Evolutionary conservation across 2,113 vertebrate species (phyloP).

Genomic region (Notechis scutatus): DNA sequence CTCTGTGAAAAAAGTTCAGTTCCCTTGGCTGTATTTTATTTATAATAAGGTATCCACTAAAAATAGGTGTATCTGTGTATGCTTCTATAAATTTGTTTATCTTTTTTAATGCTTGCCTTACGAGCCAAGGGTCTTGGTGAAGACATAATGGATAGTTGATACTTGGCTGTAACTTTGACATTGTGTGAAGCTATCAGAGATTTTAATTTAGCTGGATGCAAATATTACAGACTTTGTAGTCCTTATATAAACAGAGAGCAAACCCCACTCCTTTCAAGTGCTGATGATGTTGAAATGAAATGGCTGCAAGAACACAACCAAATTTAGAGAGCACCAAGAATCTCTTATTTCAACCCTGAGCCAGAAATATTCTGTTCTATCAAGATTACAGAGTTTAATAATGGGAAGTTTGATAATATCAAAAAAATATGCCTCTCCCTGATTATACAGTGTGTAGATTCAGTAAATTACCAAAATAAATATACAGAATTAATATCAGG

Average conservation of each 20-base stretch:
- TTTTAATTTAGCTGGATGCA: neutral
- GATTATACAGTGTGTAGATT: neutral
- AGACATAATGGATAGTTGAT: neutral
- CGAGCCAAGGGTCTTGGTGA: neutral
- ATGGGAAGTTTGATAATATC: neutral
- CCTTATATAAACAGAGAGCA: neutral
- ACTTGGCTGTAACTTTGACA: neutral
- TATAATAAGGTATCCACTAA: conserved; percentile 5
- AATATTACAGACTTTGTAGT: neutral
- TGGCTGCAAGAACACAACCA: neutral
- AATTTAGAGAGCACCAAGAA: neutral
- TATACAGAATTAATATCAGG: neutral
- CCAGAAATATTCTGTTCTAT: neutral
- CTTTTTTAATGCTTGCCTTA: neutral
- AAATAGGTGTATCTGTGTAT: neutral
- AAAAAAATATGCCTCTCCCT: neutral
- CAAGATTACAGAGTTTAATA: neutral
- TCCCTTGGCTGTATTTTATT: conserved; percentile 11
- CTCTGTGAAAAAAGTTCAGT: conserved; percentile 6
- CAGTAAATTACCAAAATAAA: neutral
- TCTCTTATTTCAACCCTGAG: neutral
- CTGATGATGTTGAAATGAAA: neutral
- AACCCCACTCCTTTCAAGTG: neutral
- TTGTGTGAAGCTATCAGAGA: neutral
- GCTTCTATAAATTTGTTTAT: neutral